phyloP scores from a whole-genome alignment of 2,797 vertebrate genomes.

The Paedocypris micromegethes region DNA sequence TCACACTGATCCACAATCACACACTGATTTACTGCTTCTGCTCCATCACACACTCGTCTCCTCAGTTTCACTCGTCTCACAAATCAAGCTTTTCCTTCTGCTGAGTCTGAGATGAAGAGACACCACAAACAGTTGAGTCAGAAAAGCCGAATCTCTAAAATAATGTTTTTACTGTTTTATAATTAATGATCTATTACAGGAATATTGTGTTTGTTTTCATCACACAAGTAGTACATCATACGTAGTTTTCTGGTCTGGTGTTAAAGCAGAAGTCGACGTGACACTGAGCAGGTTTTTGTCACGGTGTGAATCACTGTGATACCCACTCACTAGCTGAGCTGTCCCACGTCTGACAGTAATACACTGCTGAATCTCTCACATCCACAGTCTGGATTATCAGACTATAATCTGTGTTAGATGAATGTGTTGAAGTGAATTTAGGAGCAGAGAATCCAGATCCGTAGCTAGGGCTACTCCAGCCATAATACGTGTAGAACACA shows the following conservation, averaged over 20 bases:
- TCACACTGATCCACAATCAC: background rate
- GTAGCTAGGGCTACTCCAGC: accelerated
- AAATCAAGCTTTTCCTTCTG: too few species aligned
- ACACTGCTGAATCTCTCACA: slow-evolving; percentile 48
- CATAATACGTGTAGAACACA: background rate
- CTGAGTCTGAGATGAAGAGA: too few species aligned
- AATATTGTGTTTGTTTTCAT: background rate
- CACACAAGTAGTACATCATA: too few species aligned
- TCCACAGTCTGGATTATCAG: slow-evolving; percentile 50
- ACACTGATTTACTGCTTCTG: background rate
- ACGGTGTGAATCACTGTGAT: slow-evolving; percentile 51
- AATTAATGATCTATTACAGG: too few species aligned
- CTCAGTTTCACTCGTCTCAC: too few species aligned
- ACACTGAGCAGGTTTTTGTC: slow-evolving; percentile 51
- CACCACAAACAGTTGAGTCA: too few species aligned
- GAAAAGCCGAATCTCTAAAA: too few species aligned
- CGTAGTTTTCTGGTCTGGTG: slow-evolving; percentile 22
- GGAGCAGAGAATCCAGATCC: slow-evolving; percentile 50
- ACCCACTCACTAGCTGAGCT: accelerated
- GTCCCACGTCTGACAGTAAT: slow-evolving; percentile 21
- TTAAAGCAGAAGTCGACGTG: slow-evolving; percentile 44
- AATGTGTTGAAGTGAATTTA: slow-evolving; percentile 44
- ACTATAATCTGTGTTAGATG: slow-evolving; percentile 33
- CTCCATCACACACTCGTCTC: too few species aligned
- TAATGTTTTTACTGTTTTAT: too few species aligned